phyloP scores from a whole-genome alignment of 2,888 invertebrate species.

The Leucoptera coffeella region DNA sequence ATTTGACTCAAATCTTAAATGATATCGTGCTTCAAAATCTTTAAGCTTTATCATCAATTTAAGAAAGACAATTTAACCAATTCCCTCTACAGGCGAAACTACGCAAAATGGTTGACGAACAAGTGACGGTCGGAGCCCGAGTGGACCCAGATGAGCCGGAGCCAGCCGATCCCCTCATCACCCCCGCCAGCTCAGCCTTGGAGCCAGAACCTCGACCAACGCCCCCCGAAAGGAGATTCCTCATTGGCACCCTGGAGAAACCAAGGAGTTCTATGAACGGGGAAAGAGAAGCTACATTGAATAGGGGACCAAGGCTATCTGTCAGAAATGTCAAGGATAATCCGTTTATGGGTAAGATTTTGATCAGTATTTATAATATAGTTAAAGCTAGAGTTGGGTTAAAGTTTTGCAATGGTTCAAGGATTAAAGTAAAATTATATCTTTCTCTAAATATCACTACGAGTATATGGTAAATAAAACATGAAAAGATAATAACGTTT shows the following conservation, averaged over 20 bases:
- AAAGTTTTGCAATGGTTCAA: too few species aligned
- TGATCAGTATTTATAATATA: not conserved
- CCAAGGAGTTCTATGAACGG: constrained; percentile 39
- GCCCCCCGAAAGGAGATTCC: constrained; percentile 35
- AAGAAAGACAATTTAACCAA: too few species aligned
- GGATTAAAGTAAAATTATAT: too few species aligned
- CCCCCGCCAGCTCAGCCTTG: constrained; percentile 42
- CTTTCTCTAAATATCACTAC: too few species aligned
- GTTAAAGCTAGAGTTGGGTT: too few species aligned
- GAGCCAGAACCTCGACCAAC: constrained; percentile 26
- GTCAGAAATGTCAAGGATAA: constrained; percentile 44
- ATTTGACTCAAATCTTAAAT: too few species aligned
- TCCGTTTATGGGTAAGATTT: constrained; percentile 26
- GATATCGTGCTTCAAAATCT: too few species aligned
- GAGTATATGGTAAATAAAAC: too few species aligned
- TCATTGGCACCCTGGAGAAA: constrained; percentile 37
- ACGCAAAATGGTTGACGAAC: constrained; percentile 87
- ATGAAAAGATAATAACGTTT: too few species aligned
- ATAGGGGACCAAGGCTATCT: constrained; percentile 27
- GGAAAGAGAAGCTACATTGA: constrained; percentile 37
- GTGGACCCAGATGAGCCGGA: constrained; percentile 51
- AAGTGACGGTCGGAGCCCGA: constrained; percentile 62
- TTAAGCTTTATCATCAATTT: too few species aligned
- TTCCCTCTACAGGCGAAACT: constrained; percentile 66
- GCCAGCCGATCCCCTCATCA: constrained; percentile 47